These are phyloP conservation scores for Myotis brandtii DNA, from an alignment of 2,113 vertebrate genomes.

Conservation along the genomic window DNA sequence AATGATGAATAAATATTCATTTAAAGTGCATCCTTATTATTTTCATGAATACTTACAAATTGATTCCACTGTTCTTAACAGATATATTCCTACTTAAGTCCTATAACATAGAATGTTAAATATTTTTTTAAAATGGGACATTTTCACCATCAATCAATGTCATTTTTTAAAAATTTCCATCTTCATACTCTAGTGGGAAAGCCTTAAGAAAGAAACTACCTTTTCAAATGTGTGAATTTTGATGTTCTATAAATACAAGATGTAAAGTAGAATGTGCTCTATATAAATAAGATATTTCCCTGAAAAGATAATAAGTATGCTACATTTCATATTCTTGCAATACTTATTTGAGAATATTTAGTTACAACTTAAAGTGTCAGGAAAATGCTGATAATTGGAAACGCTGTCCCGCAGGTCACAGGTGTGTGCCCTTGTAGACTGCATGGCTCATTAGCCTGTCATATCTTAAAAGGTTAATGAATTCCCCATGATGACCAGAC, in stretches of 20 bases:
- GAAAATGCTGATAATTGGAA: conserved; percentile 14
- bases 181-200: neutral
- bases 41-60: neutral
- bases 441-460: neutral
- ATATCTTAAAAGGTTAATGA: conserved; percentile 52
- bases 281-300: neutral
- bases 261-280: neutral
- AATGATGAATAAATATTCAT: neutral
- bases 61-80: neutral
- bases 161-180: neutral
- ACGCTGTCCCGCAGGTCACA: neutral
- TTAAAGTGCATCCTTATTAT: neutral
- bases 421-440: neutral
- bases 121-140: conserved; percentile 10
- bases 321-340: neutral
- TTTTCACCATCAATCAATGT: conserved; percentile 14
- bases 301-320: neutral
- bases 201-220: neutral
- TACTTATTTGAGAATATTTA: neutral
- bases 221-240: conserved; percentile 31
- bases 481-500: neutral
- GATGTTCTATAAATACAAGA: conserved; percentile 8
- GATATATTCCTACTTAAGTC: neutral
- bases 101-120: neutral
- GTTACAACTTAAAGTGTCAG: neutral